A percentile compares a stretch with the other conserved stretches of the same genome.
Evolutionary conservation across 2,888 invertebrate genomes (phyloP).

Genomic region (Eurois occulta): DNA sequence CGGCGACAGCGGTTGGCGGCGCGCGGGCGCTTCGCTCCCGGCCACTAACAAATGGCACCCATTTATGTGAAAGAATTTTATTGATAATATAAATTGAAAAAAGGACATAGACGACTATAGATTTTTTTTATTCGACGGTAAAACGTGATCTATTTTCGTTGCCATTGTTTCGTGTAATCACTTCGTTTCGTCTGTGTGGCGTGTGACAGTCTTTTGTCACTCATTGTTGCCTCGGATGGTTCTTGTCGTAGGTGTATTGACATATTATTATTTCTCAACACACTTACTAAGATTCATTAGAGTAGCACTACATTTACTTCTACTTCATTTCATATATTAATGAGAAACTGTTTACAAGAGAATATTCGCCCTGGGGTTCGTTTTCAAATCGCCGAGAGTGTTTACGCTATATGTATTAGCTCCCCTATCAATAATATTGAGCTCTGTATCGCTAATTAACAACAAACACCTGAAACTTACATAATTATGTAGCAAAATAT

Average conservation of each 20-base stretch:
- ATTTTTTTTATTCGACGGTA: slow-evolving; percentile 59
- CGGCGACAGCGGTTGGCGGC: slow-evolving; percentile 60
- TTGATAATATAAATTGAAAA: slow-evolving; percentile 73
- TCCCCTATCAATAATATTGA: slow-evolving; percentile 33
- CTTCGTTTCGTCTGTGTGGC: slow-evolving; percentile 44
- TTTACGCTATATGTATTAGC: slow-evolving; percentile 37
- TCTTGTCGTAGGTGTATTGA: slow-evolving; percentile 14
- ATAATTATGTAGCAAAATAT: not conserved
- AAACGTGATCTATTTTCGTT: slow-evolving; percentile 59
- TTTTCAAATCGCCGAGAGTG: slow-evolving; percentile 24
- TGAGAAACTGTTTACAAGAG: slow-evolving; percentile 43
- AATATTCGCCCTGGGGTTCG: slow-evolving; percentile 43
- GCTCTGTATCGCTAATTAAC: slow-evolving; percentile 16
- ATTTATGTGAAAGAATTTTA: slow-evolving; percentile 71
- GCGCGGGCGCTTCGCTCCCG: slow-evolving; percentile 39
- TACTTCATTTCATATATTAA: slow-evolving; percentile 39
- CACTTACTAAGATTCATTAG: slow-evolving; percentile 25
- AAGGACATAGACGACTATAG: slow-evolving; percentile 63
- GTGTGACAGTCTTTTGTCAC: slow-evolving; percentile 33
- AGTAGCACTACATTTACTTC: slow-evolving; percentile 20
- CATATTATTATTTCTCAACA: slow-evolving; percentile 18
- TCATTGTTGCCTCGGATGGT: slow-evolving; percentile 35
- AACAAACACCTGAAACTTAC: slow-evolving; percentile 19
- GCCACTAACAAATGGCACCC: slow-evolving; percentile 67
- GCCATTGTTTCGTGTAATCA: slow-evolving; percentile 54